phyloP scores from a whole-genome alignment of 2,113 vertebrate species.

The Malurus alboscapulatus region DNA sequence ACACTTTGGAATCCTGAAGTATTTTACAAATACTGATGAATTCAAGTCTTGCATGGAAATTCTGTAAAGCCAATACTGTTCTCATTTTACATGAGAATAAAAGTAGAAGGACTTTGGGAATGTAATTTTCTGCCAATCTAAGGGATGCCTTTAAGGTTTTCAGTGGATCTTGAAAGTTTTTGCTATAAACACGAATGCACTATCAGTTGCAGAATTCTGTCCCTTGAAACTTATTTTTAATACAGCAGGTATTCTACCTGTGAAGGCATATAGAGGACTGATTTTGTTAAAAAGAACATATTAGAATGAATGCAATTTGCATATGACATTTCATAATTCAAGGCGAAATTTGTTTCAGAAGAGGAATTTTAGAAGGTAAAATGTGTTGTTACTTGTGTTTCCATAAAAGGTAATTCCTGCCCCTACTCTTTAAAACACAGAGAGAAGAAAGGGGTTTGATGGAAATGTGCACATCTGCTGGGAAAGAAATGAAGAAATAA shows the following conservation, averaged over 20 bases:
- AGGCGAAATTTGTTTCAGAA: background rate
- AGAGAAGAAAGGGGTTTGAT: background rate
- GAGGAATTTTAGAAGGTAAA: background rate
- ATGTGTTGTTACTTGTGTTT: background rate
- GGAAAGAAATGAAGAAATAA: background rate
- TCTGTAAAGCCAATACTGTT: background rate
- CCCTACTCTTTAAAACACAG: background rate
- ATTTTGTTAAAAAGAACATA: background rate
- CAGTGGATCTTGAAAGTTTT: background rate
- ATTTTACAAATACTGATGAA: background rate
- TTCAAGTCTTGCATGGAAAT: background rate
- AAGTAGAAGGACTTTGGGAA: background rate
- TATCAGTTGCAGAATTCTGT: background rate
- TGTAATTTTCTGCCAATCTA: background rate
- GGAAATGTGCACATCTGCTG: fast-evolving
- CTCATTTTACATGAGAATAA: background rate
- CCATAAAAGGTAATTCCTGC: background rate
- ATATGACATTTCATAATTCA: background rate
- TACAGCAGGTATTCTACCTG: background rate
- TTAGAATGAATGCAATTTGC: background rate
- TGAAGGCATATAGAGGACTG: background rate
- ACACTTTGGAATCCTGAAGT: background rate
- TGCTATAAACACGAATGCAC: background rate
- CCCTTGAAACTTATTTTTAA: background rate
- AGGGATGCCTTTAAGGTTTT: background rate